Evolutionary conservation across 2,797 vertebrate genomes (phyloP), one percentile per base, ranked within the genome.

Genomic region (Rhadinocentrus ornatus): DNA sequence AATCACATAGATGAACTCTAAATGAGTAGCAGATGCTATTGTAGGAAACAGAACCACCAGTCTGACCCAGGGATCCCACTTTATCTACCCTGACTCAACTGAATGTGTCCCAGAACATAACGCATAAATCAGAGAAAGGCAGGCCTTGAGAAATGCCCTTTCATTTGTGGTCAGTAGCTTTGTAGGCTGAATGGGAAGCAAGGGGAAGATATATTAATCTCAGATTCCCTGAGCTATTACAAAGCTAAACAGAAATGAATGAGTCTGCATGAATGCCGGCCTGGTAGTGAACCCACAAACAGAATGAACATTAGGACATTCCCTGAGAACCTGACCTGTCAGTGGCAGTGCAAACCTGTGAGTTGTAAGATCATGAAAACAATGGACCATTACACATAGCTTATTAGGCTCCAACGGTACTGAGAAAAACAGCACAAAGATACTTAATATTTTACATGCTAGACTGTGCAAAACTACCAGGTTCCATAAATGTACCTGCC

Each of bases 261-360:
- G 77, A 81, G 53, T 69, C 62, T 57, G 58, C 64, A 61, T 67
- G 66, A 89, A 88, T 87, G 82, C 69, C 64, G 64, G 81, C 84
- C 87, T 85, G 71, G 80, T 75, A 83, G 75, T 92, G 89, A 93
- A 91, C 91, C 81, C 48, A 73, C 86, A 73, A 84, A 77, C 73
- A 82, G 80, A 69, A 78, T 61, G 66, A 88, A 89, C 78, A 74
- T 87, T 86, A 59, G 60, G 86, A 88, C 79, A 73, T 87, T 87
- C 79, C 66, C 82, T 39, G 34, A 83, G 69, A 83, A 72, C 24
- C 54, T 46, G 72, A 63, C 61, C 74, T 15, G 71, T 83, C 77
- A 69, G 8, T 72, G 78, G 62, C 82, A 83, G 86, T 77, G 86
- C 79, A 83, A 70, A 86, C 77, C 74, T 39, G 60, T 27, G 50